Base-by-base conservation (phyloP, 2,113 vertebrate genomes). In the Scolopax mira region DNA sequence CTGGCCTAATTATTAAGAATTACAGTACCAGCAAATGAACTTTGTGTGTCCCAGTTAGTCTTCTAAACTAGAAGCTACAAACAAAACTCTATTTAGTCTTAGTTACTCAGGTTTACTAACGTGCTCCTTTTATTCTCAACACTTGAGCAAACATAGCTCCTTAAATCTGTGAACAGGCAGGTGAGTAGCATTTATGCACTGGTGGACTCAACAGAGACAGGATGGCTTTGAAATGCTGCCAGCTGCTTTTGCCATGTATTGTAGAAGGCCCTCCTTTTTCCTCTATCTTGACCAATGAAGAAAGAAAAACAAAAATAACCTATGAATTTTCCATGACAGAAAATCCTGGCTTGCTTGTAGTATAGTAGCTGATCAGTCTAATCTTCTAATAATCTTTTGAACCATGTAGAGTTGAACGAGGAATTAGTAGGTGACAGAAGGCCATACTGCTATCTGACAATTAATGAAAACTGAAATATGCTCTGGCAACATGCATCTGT, bases 301-400 rank as follows among this genome's bases (percentile, higher is more conserved):
- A 78, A 49, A 67, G 52, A 48, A 95, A 82, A 71, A 30, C 89
- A 60, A 90, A 94, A 97, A 94, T 96, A 96, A 88, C 93, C 73
- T 44, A 25, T 94, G 88, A 91, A 94, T 90, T 97, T 96, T 97
- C 97, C 95, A 95, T 97, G 88, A 97, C 78, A 85, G 72, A 94
- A 96, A 97, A 97, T 97, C 95, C 94, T 94, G 79, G 77, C 93
- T 95, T 95, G 91, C 72, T 88, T 92, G 91, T 61, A 74, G 80
- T 94, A 17, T 86, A 82, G 88, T 96, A 69, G 93, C 93, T 93
- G 93, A 81, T 94, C 79, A 80, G 93, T 90, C 90, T 97, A 96
- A 97, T 96, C 94, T 95, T 79, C 79, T 93, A 92, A 93, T 95
- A 97, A 96, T 96, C 96, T 95, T 97, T 96, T 94, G 94, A 91